Evolutionary conservation across 2,888 invertebrate species (phyloP), one percentile per base, ranked within the genome.

Genomic region (Philereme vetulata): DNA sequence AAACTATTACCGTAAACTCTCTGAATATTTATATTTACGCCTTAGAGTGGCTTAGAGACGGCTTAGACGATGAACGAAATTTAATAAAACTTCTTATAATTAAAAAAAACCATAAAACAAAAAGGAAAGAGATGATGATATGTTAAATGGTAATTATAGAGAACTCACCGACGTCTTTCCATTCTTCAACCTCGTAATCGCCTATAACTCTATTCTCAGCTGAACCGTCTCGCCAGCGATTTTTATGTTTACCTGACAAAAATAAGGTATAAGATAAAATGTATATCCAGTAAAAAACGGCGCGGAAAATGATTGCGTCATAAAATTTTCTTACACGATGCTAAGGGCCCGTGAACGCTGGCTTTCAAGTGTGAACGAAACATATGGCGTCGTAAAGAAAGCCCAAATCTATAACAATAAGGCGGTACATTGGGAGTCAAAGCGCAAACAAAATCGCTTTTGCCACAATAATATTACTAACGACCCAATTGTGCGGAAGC

Each of bases 171-270:
- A 94, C 92, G 85, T 95, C 94, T 85, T 95, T 94, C 95, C 95
- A 95, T 86, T 95, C 95, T 87, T 95, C 95, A 72, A 95, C 93
- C 76, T 95, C 95, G 84, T 95, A 95, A 88, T 95, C 96, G 70
- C 93, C 93, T 68, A 94, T 89, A 70, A 94, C 93, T 88, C 94
- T 93, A 80, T 93, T 93, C 78, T 94, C 94, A 65, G 93, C 90
- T 40, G 92, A 88, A 66, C 85, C 86, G 76, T 93, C 93, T 65
- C 92, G 88, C 88, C 93, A 92, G 68, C 93, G 93, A 78, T 93
- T 93, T 83, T 92, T 92, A 74, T 93, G 91, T 84, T 93, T 93
- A 77, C 93, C 94, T 94, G 84, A 68, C 74, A 77, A 70, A 78
- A 71, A 75, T 67, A 75, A 72, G 63, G 65, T 66, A 71, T 71